Conservation (phyloP, 2,888 invertebrate genomes). For the Andrena bicolor region DNA sequence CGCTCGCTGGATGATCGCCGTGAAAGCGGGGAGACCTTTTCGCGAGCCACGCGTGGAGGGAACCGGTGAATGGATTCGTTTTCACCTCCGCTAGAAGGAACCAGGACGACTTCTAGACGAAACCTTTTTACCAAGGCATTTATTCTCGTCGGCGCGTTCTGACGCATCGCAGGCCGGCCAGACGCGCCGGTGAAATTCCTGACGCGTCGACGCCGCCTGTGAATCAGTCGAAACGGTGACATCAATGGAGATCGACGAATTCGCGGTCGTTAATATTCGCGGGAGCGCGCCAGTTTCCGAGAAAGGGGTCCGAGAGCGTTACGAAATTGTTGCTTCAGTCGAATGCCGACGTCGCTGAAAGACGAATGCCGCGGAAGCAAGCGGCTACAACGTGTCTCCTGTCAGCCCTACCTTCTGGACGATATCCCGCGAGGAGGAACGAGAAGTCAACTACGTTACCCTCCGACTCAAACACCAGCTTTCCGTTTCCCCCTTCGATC, state of each 20-base stretch:
- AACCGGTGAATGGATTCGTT: conserved; percentile 4
- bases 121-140: conserved; percentile 4
- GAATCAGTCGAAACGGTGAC: conserved; percentile 67
- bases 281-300: conserved; percentile 50
- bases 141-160: conserved; percentile 21
- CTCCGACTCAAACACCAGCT: not conserved
- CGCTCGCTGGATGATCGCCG: conserved; percentile 14
- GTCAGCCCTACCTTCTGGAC: not conserved
- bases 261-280: conserved; percentile 67
- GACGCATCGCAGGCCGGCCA: conserved; percentile 19
- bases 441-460: not conserved
- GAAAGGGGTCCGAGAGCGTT: conserved; percentile 61
- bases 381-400: not conserved
- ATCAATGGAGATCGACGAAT: conserved; percentile 66
- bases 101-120: not conserved
- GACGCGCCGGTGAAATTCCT: conserved; percentile 56
- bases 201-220: conserved; percentile 51
- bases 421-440: not conserved
- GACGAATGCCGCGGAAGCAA: conserved; percentile 24
- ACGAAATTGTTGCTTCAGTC: conserved; percentile 40
- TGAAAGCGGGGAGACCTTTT: conserved; percentile 22
- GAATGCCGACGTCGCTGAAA: conserved; percentile 24
- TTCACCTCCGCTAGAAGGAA: conserved; percentile 6
- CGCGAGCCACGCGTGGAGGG: not conserved
- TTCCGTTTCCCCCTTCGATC: not conserved